A percentile compares a stretch with the other conserved stretches of the same genome.
Conservation (phyloP, 2,113 vertebrate species). For the Ciconia stormi region DNA sequence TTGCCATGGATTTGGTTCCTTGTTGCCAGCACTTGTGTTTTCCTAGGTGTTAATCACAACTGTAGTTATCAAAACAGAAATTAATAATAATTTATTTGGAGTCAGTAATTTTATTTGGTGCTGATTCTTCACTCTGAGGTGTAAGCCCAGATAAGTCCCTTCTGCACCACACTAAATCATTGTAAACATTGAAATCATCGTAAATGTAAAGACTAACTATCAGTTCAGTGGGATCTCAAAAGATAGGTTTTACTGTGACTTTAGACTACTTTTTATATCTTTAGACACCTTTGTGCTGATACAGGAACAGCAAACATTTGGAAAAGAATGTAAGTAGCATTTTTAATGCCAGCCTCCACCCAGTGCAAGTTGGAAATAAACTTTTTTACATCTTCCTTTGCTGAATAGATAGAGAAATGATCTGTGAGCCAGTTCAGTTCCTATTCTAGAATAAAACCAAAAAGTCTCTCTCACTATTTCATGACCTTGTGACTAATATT, state of each 20-base stretch:
- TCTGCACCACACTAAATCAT: not conserved
- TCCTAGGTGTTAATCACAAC: not conserved
- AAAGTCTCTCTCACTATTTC: not conserved
- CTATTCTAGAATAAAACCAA: not conserved
- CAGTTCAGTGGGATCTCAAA: not conserved
- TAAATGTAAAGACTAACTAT: not conserved
- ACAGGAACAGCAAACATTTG: not conserved
- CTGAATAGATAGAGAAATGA: not conserved
- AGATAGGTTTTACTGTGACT: not conserved
- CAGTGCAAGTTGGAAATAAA: not conserved
- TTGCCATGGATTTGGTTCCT: not conserved
- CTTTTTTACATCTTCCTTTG: not conserved
- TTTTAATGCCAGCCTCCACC: not conserved
- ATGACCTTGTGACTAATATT: not conserved
- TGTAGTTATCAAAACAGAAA: conserved; percentile 20
- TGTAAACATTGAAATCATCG: not conserved
- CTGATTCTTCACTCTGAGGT: not conserved
- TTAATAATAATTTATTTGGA: not conserved
- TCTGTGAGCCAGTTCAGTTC: not conserved
- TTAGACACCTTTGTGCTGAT: not conserved
- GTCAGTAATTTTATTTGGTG: not conserved
- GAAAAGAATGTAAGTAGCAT: not conserved
- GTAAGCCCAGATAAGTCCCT: not conserved
- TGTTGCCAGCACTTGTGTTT: not conserved
- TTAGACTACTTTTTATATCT: not conserved